Evolutionary conservation across 2,888 invertebrate genomes (phyloP), one percentile per base, ranked within the genome.

Genomic region (Cremastinae sp.): DNA sequence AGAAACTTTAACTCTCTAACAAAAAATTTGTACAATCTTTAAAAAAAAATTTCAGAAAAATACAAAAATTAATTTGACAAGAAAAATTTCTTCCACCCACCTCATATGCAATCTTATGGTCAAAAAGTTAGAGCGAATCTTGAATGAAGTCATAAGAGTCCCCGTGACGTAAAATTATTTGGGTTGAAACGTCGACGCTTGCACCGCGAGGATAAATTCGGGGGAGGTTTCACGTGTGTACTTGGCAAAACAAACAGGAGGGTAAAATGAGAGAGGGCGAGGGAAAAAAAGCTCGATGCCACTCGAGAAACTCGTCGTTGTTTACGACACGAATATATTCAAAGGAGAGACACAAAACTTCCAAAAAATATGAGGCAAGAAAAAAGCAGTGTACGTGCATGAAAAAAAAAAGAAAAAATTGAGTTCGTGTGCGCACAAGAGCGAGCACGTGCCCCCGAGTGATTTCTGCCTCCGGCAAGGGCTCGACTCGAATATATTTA

Each of bases 161-260:
- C 79, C 72, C 69, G 80, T 81, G 81, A 80, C 16, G 64, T 66
- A 2, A 22, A 58, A 55, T 65, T 74, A 73, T 71, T 74, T 74
- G 45, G 56, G 69, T 61, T 55, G 72, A 47, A 56, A 62, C 65
- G 61, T 71, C 59, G 59, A 71, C 56, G 43, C 47, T 9, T 28
- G 14, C 9, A 14, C n/a, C n/a, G n/a, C n/a, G n/a, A n/a, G n/a
- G n/a, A n/a, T n/a, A n/a, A n/a, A n/a, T n/a, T n/a, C 39, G 79
- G 45, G 75, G 65, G 43, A 49, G 58, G 39, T 37, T 47, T 58
- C n/a, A n/a, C n/a, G 58, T 58, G 37, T 65, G 82, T 79, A 79
- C 78, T 79, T 74, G n/a, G 75, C 79, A 82, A 84, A 85, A 84
- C 84, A 86, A 87, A 86, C 82, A 84, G 68, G 78, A 70, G 73